Percentiles rank a stretch among this genome's conserved stretches.
Conservation (phyloP, 2,888 invertebrate species). For the Blastobasis lacticolella region DNA sequence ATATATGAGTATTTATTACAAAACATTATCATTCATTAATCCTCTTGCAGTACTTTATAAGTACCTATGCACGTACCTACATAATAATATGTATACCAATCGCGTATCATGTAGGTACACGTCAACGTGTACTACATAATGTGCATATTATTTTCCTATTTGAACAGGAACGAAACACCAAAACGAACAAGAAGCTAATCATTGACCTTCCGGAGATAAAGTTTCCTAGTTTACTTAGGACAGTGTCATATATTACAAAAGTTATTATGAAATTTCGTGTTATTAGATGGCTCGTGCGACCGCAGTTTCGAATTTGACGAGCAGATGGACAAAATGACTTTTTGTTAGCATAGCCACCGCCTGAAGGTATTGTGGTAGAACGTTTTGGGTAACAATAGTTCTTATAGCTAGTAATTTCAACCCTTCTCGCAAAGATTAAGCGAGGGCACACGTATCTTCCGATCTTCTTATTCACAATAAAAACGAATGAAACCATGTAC, state of each 20-base stretch:
- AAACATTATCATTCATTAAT: no score
- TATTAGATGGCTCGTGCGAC: neutral
- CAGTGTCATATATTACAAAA: constrained; percentile 1
- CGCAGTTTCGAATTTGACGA: constrained; percentile 3
- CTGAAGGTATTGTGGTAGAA: constrained; percentile 1
- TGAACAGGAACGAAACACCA: no score
- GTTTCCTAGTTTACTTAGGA: constrained; percentile 1
- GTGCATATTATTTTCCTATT: no score
- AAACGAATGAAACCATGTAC: no score
- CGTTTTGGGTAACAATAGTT: neutral
- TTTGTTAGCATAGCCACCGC: constrained; percentile 4
- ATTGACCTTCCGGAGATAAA: neutral
- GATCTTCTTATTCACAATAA: no score
- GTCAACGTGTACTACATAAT: no score
- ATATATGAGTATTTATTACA: no score
- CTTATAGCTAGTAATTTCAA: neutral
- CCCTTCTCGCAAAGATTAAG: neutral
- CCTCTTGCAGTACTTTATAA: no score
- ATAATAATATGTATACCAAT: no score
- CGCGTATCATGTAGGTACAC: no score
- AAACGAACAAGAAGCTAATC: neutral
- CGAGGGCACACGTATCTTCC: no score
- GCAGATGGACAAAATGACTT: constrained; percentile 5
- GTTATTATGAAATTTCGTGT: constrained; percentile 3
- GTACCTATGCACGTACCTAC: no score